Evolutionary conservation across 92 coral and sea anemone species (phyloP).

Genomic region (Phenganax marumi): DNA sequence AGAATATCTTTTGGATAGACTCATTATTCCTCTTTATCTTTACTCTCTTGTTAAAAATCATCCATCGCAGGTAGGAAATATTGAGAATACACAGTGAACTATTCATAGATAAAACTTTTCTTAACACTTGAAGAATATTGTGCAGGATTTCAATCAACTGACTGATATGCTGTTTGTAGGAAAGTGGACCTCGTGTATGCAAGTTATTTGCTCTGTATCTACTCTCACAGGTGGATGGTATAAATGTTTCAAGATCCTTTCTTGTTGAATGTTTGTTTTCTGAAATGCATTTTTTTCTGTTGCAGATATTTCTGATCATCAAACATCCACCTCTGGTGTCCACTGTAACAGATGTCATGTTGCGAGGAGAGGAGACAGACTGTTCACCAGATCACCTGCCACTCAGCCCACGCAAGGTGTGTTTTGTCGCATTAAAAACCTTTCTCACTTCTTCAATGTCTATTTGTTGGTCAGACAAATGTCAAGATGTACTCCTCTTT

Average conservation of each 20-base stretch:
- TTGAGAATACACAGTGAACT: background rate
- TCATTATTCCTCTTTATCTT: conserved; percentile 83
- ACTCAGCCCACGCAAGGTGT: conserved; percentile 75
- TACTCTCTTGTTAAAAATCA: conserved; percentile 72
- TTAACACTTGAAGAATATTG: background rate
- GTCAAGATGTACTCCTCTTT: background rate
- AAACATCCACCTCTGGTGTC: conserved; percentile 92
- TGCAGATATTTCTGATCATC: conserved; percentile 80
- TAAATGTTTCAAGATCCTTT: background rate
- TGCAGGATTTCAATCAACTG: background rate
- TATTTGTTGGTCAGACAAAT: background rate
- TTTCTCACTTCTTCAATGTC: background rate
- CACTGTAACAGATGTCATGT: conserved; percentile 80
- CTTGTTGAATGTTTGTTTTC: background rate
- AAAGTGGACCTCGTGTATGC: conserved; percentile 40
- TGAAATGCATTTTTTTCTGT: background rate
- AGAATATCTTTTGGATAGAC: conserved; percentile 77
- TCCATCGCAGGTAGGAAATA: conserved; percentile 55
- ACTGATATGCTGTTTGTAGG: background rate
- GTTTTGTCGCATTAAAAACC: background rate
- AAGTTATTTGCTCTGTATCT: conserved; percentile 70
- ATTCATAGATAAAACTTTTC: background rate
- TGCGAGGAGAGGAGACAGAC: conserved; percentile 87
- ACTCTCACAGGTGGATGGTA: conserved; percentile 71
- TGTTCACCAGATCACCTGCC: conserved; percentile 84